These are phyloP conservation scores for Diorhabda sublineata DNA, from an alignment of 1,140 invertebrate species.

Conservation along the genomic window DNA sequence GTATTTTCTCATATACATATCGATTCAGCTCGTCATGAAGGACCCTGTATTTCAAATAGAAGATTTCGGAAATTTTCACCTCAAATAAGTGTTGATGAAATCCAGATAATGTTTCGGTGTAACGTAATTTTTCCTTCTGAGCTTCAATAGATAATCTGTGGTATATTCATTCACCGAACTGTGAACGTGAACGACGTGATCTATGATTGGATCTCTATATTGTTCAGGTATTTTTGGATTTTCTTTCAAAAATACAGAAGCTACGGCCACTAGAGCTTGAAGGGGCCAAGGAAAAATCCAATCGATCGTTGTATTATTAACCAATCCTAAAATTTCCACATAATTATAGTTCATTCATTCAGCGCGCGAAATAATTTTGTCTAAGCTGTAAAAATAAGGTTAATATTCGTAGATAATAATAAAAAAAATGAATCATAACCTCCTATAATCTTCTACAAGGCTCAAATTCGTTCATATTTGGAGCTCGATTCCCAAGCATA, in stretches of 20 bases:
- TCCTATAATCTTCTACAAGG: no score
- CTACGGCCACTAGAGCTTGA: slow-evolving; percentile 81
- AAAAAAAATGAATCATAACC: no score
- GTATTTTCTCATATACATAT: no score
- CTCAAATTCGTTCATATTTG: no score
- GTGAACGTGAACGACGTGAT: slow-evolving; percentile 82
- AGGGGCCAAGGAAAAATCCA: slow-evolving; percentile 91
- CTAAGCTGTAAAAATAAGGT: background rate
- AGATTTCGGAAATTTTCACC: slow-evolving; percentile 16
- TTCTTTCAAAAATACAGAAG: slow-evolving; percentile 70
- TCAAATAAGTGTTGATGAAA: slow-evolving; percentile 74
- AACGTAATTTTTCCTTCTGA: slow-evolving; percentile 76
- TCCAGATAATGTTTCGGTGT: slow-evolving; percentile 89
- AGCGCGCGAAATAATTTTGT: background rate
- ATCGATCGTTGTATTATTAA: slow-evolving; percentile 90
- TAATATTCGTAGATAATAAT: background rate
- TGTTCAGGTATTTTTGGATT: slow-evolving; percentile 44
- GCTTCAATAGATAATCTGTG: slow-evolving; percentile 63
- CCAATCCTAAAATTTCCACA: slow-evolving; percentile 49
- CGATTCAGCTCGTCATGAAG: no score
- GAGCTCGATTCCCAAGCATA: no score
- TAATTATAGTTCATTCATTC: background rate
- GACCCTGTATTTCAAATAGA: no score
- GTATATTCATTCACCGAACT: slow-evolving; percentile 67
- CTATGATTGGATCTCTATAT: slow-evolving; percentile 61